Evolutionary conservation across 1,140 invertebrate genomes (phyloP).

Genomic region (Solenopsis invicta): DNA sequence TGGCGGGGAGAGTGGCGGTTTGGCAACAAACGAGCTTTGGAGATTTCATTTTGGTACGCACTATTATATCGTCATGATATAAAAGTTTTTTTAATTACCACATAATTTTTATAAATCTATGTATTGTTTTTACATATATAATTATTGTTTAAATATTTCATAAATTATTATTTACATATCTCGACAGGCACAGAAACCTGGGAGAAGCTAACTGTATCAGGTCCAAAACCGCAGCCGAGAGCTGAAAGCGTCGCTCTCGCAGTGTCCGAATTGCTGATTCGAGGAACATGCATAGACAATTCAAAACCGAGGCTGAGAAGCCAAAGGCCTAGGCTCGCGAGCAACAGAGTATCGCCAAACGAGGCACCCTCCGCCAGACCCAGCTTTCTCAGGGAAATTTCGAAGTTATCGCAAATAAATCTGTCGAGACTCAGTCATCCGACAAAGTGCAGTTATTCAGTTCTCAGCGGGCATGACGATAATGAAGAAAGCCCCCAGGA

Average conservation of each 20-base stretch:
- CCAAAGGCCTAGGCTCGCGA: conserved; percentile 84
- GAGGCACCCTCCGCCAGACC: conserved; percentile 80
- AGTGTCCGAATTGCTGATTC: conserved; percentile 73
- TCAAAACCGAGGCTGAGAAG: conserved; percentile 80
- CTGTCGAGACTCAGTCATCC: conserved; percentile 90
- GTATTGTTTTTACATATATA: not conserved
- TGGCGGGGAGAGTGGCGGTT: conserved; percentile 92
- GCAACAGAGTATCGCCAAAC: conserved; percentile 83
- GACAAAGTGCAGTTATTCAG: conserved; percentile 91
- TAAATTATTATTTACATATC: conserved; percentile 38
- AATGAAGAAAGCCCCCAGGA: conserved; percentile 90
- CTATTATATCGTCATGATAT: not conserved
- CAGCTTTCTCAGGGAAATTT: conserved; percentile 91
- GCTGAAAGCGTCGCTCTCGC: conserved; percentile 82
- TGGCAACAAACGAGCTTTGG: conserved; percentile 94
- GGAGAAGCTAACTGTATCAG: conserved; percentile 91
- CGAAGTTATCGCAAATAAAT: conserved; percentile 92
- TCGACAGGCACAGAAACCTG: conserved; percentile 91
- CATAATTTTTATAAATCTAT: not conserved
- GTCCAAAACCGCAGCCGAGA: conserved; percentile 91
- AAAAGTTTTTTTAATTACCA: not conserved
- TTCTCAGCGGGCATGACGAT: conserved; percentile 90
- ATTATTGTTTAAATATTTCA: not conserved
- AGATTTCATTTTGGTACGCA: conserved; percentile 94
- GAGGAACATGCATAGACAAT: conserved; percentile 80